Evolutionary conservation across 37 sponge, comb jelly and placozoan species (phyloP), one percentile per base, ranked within the genome.

Genomic region (Crambe crambe): DNA sequence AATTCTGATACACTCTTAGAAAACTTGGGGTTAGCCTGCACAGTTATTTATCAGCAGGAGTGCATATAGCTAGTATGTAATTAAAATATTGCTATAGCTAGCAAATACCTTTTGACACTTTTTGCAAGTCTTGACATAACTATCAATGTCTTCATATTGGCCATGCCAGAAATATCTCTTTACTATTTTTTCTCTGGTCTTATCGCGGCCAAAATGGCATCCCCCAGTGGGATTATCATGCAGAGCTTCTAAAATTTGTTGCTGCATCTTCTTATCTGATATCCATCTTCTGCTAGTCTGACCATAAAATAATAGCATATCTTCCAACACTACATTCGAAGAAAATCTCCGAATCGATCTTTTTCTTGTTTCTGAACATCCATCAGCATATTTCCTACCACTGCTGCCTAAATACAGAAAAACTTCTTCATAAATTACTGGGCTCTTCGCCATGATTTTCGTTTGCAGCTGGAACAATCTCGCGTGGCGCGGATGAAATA

Each of bases 81-180:
- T 20, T 26, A 26, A 67, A 3, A 67, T 67, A 26, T 30, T 18
- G 34, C 2, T 37, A 18, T 67, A 67, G 37, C 36, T 31, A 29
- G 21, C 4, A 37, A 67, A 2, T 67, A 67, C 68, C 68, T 67
- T 31, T 37, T 67, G 68, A 67, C 36, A 67, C n/a, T 37, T 71
- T 35, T 70, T 62, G 47, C 73, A 81, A 34, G 73, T 59, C 42
- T 37, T 25, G 29, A 81, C 57, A 29, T 20, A 72, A 5, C 27
- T 41, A 62, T 66, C 42, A 36, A 84, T 44, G 40, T 84, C 85
- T 23, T 64, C 37, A 12, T 40, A 63, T 56, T 60, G 56, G 10
- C 69, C 56, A 15, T 68, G 58, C 75, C 85, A 84, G 35, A 59
- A 68, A 77, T 65, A 76, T 31, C 70, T 56, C n/a, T 37, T 77